A percentile compares a stretch with the other conserved stretches of the same genome.
Evolutionary conservation across 2,888 invertebrate genomes (phyloP).

Genomic region (Stegophylla sp.): DNA sequence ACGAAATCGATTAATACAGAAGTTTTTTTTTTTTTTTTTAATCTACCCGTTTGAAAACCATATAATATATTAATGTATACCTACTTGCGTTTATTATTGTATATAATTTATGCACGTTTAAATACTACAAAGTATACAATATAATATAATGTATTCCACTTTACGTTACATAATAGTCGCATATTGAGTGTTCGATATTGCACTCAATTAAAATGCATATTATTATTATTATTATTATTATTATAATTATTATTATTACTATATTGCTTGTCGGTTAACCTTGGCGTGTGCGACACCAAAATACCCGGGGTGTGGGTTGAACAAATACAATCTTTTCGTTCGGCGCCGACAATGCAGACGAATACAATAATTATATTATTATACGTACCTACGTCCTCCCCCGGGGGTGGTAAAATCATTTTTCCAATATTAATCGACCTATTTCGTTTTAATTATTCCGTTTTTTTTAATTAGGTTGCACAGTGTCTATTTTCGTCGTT

Average conservation of each 20-base stretch:
- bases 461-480: conserved; percentile 3
- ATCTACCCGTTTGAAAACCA: neutral
- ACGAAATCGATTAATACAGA: neutral
- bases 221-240: too few species aligned
- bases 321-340: neutral
- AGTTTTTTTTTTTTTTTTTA: too few species aligned
- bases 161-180: neutral
- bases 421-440: conserved; percentile 14
- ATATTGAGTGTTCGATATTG: neutral
- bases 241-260: too few species aligned
- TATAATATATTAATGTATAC: too few species aligned
- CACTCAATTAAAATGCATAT: neutral
- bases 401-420: conserved; percentile 2
- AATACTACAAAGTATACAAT: too few species aligned
- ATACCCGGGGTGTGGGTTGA: neutral
- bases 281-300: neutral
- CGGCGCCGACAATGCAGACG: neutral
- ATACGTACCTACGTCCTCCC: too few species aligned
- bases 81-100: too few species aligned
- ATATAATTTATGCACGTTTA: too few species aligned
- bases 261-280: neutral
- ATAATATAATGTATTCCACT: neutral
- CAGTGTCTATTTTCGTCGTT: conserved; percentile 1
- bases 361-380: neutral
- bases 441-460: conserved; percentile 3